A percentile compares a stretch with the other conserved stretches of the same genome.
Conservation (phyloP, 1,140 invertebrate species). For the Drosophila kikkawai region DNA sequence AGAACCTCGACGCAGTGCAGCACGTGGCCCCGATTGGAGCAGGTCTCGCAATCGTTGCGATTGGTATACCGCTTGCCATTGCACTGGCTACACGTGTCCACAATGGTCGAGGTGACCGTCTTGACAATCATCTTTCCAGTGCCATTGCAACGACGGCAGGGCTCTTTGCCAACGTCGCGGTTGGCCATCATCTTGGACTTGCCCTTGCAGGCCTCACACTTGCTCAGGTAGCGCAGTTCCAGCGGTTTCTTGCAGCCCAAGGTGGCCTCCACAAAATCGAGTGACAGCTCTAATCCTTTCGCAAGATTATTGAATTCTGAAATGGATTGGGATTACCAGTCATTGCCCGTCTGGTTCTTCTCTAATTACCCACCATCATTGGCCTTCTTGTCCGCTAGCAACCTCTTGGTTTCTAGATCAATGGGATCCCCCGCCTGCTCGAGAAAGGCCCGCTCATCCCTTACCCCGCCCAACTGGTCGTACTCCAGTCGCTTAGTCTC, state of each 20-base stretch:
- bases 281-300: slow-evolving; percentile 47
- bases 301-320: slow-evolving; percentile 61
- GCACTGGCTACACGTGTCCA: slow-evolving; percentile 61
- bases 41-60: slow-evolving; percentile 74
- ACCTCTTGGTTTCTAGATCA: slow-evolving; percentile 18
- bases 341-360: too few relatives aligned
- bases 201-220: slow-evolving; percentile 74
- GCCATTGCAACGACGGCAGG: slow-evolving; percentile 77
- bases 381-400: not conserved
- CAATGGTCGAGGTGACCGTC: slow-evolving; percentile 58
- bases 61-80: slow-evolving; percentile 73
- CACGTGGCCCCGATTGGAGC: slow-evolving; percentile 67
- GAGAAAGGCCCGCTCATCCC: slow-evolving; percentile 68
- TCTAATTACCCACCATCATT: slow-evolving; percentile 41
- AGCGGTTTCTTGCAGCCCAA: slow-evolving; percentile 74
- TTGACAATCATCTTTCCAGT: slow-evolving; percentile 62
- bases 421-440: slow-evolving; percentile 69
- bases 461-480: slow-evolving; percentile 86
- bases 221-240: slow-evolving; percentile 62
- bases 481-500: slow-evolving; percentile 91
- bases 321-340: not conserved
- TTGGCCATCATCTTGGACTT: slow-evolving; percentile 69
- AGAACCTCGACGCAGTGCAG: slow-evolving; percentile 60
- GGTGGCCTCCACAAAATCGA: slow-evolving; percentile 69
- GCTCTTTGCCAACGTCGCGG: slow-evolving; percentile 63